phyloP scores from a whole-genome alignment of 2,888 invertebrate genomes.

The Drosophila subsilvestris region DNA sequence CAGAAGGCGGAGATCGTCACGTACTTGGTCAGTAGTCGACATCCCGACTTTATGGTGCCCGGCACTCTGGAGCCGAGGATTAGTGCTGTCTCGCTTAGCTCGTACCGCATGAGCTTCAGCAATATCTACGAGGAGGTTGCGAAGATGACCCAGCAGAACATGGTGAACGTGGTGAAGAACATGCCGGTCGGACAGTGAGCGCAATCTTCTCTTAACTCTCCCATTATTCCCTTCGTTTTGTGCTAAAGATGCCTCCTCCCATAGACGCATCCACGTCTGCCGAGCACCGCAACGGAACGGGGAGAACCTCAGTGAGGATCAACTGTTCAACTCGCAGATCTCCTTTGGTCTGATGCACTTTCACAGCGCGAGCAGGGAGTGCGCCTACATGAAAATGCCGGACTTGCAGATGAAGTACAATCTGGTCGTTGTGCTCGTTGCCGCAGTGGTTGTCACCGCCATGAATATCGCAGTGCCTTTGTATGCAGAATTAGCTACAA shows the following conservation, averaged over 20 bases:
- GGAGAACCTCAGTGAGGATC: constrained; percentile 28
- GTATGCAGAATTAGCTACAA: constrained; percentile 28
- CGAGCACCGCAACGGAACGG: constrained; percentile 1
- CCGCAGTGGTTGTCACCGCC: constrained; percentile 87
- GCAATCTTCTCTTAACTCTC: neutral
- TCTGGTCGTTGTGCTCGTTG: constrained; percentile 86
- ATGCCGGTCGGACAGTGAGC: constrained; percentile 91
- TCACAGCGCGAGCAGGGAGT: constrained; percentile 87
- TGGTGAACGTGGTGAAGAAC: constrained; percentile 42
- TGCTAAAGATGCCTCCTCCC: neutral
- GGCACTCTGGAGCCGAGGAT: neutral
- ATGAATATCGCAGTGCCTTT: constrained; percentile 62
- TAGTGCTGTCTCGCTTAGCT: neutral
- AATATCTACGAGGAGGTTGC: constrained; percentile 12
- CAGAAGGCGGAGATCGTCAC: constrained; percentile 20
- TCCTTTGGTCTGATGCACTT: constrained; percentile 87
- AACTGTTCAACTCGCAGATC: constrained; percentile 53
- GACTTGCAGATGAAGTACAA: constrained; percentile 95
- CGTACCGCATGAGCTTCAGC: neutral
- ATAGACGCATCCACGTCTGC: constrained; percentile 24
- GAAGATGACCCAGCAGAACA: constrained; percentile 6
- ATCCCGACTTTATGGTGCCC: neutral
- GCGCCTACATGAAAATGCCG: constrained; percentile 88
- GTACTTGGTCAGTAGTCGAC: constrained; percentile 34
- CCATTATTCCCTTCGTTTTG: neutral